Conservation (phyloP, 2,888 invertebrate genomes). For the Troides helena region DNA sequence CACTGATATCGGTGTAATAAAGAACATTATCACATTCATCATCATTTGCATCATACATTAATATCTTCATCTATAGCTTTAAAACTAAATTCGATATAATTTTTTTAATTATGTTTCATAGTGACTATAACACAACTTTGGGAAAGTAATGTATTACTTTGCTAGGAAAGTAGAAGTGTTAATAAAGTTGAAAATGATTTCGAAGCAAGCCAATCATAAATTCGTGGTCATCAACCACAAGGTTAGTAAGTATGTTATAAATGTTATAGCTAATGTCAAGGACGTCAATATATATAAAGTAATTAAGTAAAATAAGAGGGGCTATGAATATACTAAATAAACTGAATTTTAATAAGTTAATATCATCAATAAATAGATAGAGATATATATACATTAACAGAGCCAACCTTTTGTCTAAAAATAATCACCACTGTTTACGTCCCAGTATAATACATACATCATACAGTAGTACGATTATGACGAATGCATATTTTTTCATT, state of each 20-base stretch:
- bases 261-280: conserved; percentile 18
- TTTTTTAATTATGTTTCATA: too few species aligned
- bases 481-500: too few species aligned
- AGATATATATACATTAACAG: too few species aligned
- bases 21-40: neutral
- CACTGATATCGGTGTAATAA: neutral
- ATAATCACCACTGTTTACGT: too few species aligned
- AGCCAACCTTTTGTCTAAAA: too few species aligned
- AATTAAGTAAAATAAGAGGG: neutral
- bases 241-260: neutral
- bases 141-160: neutral
- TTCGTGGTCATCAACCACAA: neutral
- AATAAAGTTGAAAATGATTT: neutral
- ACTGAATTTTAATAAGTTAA: neutral
- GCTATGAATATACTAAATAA: neutral
- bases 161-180: neutral
- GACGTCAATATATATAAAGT: neutral
- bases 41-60: too few species aligned
- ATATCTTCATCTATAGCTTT: too few species aligned
- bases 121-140: too few species aligned
- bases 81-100: too few species aligned
- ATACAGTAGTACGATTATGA: too few species aligned
- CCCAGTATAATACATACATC: too few species aligned
- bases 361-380: neutral
- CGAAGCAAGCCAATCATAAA: neutral